Base-by-base conservation (phyloP, 92 coral and sea anemone species). In the Micromussa lordhowensis region DNA sequence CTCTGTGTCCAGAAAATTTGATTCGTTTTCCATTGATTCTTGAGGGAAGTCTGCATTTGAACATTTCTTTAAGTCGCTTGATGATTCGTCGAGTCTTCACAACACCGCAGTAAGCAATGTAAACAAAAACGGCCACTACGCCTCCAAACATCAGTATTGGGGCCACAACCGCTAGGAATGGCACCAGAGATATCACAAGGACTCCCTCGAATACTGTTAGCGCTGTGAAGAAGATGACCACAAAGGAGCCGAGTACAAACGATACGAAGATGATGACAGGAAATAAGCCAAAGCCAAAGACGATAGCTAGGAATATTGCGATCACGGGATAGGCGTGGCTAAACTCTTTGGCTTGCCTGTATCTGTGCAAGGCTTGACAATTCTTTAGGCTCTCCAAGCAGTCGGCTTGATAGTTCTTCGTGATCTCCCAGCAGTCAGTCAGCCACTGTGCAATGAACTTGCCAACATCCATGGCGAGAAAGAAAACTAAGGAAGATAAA, bases 231-330 rank as follows among this genome's bases (percentile, higher is more conserved):
- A 71, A 24, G 34, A 84, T 8, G 28, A 84, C 80, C 21, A 74
- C 32, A 11, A 58, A 35, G 55, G 87, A 84, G 11, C 69, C 59
- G 32, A 40, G 34, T 11, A 84, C 57, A 75, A 84, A 51, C 4
- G 73, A 14, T 12, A 73, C 22, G 38, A 84, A 73, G 2, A 54
- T 29, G 55, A 84, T 0, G 29, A 84, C n/a, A 5, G 87, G 87
- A 30, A 84, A 19, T 57, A 84, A 34, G 3, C 80, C 80, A 24
- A 84, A 21, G 5, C 21, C 8, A 22, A 18, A 16, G 3, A 74
- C 75, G 14, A 36, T 6, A 17, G 40, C 72, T 26, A 84, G 14
- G 87, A 84, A 84, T 44, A 84, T 13, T 11, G 72, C 24, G 32
- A 36, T 14, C 1, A 83, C 14, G 11, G 80, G 78, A 36, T 74